phyloP scores from a whole-genome alignment of 1,140 invertebrate species.

The Heliconius congener region DNA sequence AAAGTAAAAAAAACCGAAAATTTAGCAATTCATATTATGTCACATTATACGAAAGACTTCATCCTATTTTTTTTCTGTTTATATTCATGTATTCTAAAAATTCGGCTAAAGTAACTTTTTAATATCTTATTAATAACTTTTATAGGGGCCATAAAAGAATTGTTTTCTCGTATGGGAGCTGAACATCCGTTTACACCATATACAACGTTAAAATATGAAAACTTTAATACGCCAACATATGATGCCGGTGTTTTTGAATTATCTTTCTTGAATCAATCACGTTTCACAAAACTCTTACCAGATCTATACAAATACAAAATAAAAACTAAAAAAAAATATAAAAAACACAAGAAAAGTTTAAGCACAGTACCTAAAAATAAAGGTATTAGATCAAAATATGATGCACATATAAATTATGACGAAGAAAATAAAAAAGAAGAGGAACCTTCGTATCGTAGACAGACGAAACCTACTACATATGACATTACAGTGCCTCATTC shows the following conservation, averaged over 20 bases:
- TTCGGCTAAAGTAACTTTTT: background rate
- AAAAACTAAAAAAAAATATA: background rate
- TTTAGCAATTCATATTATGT: too few species aligned
- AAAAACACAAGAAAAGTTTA: constrained; percentile 6
- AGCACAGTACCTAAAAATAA: background rate
- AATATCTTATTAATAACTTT: background rate
- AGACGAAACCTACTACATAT: background rate
- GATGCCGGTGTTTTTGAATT: background rate
- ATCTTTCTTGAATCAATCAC: background rate
- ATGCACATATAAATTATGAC: background rate
- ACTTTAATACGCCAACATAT: background rate
- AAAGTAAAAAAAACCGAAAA: too few species aligned
- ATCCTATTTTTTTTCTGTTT: too few species aligned
- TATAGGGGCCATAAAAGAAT: constrained; percentile 20
- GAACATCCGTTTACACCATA: constrained; percentile 22
- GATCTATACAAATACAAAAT: background rate
- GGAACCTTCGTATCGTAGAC: background rate
- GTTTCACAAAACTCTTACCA: background rate
- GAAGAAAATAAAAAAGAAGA: background rate
- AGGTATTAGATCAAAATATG: background rate
- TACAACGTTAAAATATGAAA: background rate
- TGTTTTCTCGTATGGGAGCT: constrained; percentile 10
- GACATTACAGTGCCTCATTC: background rate
- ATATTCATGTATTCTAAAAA: background rate
- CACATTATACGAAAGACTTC: too few species aligned